Base-by-base conservation (phyloP, 2,888 invertebrate genomes). In the Platycheirus rosarum region DNA sequence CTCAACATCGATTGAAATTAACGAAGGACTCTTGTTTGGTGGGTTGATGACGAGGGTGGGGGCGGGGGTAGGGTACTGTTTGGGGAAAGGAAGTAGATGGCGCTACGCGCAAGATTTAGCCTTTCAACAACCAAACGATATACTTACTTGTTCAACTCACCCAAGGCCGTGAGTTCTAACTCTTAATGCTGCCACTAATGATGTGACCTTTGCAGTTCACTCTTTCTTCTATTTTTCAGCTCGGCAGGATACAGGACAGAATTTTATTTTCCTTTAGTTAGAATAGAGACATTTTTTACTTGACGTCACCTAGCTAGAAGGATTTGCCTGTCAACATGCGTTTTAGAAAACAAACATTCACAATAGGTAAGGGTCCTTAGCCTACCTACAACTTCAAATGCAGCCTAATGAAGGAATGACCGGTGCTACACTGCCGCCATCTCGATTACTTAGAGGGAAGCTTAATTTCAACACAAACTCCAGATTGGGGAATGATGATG, bases 1-100 rank as follows among this genome's bases (percentile, higher is more conserved):
- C 82, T 68, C 82, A 68, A 68, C 82, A 73, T 82, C 68, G 82
- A 82, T 82, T 77, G 77, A 73, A 82, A 82, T 82, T 82, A 82
- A 77, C 62, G 42, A 63, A 68, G 70, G 71, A 73, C 68, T 42
- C 18, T 16, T 18, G 13, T 23, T 49, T 35, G 23, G 14, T 13
- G n/a, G 46, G 44, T n/a, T 13, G 16, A 18, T 14, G 11, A 4
- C 0, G 9, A 49, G 26, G 48, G 2, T n/a, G 37, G 20, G 9
- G 2, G 8, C 3, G 20, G 5, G 13, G 37, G 1, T 7, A 7
- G 35, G 35, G 16, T 0, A 1, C 1, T 55, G 29, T 37, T 23
- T 14, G 11, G 13, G 13, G 23, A 55, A 53, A 49, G 29, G 35
- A 65, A 55, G 37, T 65, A 76, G 76, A 60, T 29, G 51, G 44